phyloP scores from a whole-genome alignment of 1,140 invertebrate genomes.

The Mylabris phalerata region DNA sequence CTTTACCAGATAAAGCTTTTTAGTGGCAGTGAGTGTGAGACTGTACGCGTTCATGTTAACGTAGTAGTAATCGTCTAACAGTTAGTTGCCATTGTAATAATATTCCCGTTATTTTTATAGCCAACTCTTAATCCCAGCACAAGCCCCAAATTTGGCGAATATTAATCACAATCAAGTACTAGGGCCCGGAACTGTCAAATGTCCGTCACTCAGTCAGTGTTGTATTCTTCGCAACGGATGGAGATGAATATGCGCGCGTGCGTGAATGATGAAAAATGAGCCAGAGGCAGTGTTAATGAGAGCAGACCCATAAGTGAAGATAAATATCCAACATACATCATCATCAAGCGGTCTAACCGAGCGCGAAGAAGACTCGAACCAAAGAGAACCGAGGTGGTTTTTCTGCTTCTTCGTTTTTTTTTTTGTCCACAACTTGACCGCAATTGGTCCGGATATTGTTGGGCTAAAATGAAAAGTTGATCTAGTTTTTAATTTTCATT shows the following conservation, averaged over 20 bases:
- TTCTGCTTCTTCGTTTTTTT: too few species aligned
- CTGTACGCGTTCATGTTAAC: too few species aligned
- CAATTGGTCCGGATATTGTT: too few species aligned
- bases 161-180: constrained; percentile 31
- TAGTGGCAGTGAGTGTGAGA: too few species aligned
- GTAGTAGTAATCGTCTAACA: too few species aligned
- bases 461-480: too few species aligned
- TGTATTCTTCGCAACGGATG: neutral
- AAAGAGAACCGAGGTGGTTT: too few species aligned
- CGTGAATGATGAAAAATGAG: constrained; percentile 30
- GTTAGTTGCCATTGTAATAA: too few species aligned
- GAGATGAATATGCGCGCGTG: constrained; percentile 22
- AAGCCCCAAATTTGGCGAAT: constrained; percentile 23
- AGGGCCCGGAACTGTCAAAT: constrained; percentile 15
- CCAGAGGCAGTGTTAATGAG: constrained; percentile 23
- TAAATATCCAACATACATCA: constrained; percentile 27
- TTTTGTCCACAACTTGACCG: too few species aligned
- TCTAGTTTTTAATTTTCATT: too few species aligned
- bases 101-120: neutral
- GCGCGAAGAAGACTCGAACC: too few species aligned
- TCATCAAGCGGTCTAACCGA: constrained; percentile 18
- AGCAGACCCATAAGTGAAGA: constrained; percentile 20
- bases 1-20: too few species aligned
- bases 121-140: constrained; percentile 21
- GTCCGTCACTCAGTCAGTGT: constrained; percentile 20